These are phyloP conservation scores for Eriosoma lanigerum DNA, from an alignment of 1,140 invertebrate species.

Conservation along the genomic window DNA sequence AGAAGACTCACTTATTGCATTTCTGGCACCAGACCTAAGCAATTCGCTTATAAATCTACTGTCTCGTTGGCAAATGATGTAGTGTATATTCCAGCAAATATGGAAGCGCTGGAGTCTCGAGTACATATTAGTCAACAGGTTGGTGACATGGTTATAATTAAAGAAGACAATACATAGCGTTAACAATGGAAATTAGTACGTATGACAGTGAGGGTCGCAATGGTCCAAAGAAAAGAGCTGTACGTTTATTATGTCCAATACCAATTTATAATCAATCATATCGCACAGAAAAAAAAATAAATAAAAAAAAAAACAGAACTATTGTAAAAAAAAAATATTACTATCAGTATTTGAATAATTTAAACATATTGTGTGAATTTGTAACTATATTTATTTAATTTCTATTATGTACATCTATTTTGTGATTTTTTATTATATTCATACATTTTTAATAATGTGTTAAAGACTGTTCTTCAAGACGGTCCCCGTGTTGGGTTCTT, in stretches of 20 bases:
- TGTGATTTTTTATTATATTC: too few species aligned
- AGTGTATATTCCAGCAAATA: slow-evolving; percentile 56
- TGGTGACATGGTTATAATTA: slow-evolving; percentile 54
- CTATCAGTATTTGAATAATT: too few species aligned
- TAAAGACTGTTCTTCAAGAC: too few species aligned
- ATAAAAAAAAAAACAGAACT: too few species aligned
- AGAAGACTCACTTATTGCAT: not conserved
- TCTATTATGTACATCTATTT: too few species aligned
- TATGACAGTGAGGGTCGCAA: slow-evolving; percentile 54
- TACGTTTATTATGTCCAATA: not conserved
- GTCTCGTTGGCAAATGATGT: slow-evolving; percentile 54
- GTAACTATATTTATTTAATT: too few species aligned
- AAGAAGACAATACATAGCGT: slow-evolving; percentile 46
- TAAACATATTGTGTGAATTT: too few species aligned
- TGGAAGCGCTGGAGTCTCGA: slow-evolving; percentile 57
- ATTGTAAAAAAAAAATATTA: too few species aligned
- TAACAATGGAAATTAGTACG: slow-evolving; percentile 54
- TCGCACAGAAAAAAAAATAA: too few species aligned
- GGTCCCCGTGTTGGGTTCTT: too few species aligned
- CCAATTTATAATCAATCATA: not conserved
- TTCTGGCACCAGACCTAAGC: not conserved
- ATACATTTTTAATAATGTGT: too few species aligned
- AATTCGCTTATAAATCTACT: slow-evolving; percentile 18
- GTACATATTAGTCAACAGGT: slow-evolving; percentile 54
- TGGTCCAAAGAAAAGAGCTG: not conserved